These are phyloP conservation scores for Zosterops lateralis DNA, from an alignment of 2,113 vertebrate species.

Conservation along the genomic window DNA sequence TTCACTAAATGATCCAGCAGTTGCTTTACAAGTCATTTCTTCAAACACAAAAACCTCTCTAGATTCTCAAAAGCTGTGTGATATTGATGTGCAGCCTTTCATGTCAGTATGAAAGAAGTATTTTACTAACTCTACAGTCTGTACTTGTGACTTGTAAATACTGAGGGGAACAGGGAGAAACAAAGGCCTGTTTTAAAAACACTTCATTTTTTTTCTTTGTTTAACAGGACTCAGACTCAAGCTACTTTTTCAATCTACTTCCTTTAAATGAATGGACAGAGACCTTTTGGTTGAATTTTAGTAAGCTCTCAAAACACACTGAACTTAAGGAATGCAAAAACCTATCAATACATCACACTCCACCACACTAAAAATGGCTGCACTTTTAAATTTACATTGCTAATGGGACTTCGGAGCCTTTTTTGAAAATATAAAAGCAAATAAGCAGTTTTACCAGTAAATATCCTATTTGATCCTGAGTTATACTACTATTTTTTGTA, in stretches of 20 bases:
- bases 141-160: background rate
- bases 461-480: background rate
- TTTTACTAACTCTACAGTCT: background rate
- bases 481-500: background rate
- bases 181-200: background rate
- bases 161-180: accelerated
- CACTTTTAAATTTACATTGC: background rate
- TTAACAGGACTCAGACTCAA: background rate
- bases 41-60: background rate
- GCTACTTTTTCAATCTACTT: background rate
- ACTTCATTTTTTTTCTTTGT: background rate
- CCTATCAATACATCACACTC: background rate
- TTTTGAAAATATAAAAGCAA: background rate
- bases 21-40: background rate
- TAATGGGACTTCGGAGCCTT: background rate
- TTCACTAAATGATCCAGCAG: background rate
- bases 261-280: background rate
- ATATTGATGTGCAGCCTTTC: background rate
- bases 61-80: background rate
- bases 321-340: background rate
- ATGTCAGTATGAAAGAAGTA: background rate
- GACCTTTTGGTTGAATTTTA: background rate
- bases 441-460: background rate
- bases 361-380: background rate
- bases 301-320: background rate